Evolutionary conservation across 2,888 invertebrate genomes (phyloP).

Genomic region (Clitarchus hookeri): DNA sequence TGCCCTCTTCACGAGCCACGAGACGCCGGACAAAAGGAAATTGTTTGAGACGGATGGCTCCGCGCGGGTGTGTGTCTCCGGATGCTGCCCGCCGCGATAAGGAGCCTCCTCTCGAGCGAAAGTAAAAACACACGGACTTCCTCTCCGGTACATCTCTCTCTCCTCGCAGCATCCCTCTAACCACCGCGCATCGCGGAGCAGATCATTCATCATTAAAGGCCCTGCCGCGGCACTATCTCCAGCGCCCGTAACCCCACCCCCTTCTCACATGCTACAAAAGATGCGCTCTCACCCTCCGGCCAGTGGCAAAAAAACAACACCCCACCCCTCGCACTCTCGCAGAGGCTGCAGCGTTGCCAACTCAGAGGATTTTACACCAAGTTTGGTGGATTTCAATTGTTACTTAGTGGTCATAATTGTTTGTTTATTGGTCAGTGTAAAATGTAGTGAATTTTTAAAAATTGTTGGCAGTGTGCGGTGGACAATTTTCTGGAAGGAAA

Average conservation of each 20-base stretch:
- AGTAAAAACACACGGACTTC: constrained; percentile 1
- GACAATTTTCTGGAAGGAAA: no score
- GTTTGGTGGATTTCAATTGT: no score
- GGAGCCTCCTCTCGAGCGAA: neutral
- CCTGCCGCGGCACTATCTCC: neutral
- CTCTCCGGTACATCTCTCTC: neutral
- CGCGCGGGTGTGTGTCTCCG: neutral
- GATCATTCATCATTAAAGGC: constrained; percentile 6
- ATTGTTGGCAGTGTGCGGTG: no score
- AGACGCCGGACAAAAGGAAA: neutral
- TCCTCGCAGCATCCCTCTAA: neutral
- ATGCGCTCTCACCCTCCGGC: neutral
- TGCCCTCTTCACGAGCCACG: neutral
- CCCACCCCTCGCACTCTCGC: neutral
- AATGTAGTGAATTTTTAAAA: no score
- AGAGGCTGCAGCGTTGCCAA: no score
- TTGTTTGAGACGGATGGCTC: constrained; percentile 2
- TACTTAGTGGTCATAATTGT: no score
- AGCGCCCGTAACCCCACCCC: neutral
- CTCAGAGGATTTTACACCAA: no score
- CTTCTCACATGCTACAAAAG: neutral
- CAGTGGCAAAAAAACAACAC: neutral
- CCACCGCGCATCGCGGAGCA: neutral
- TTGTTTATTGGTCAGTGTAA: no score
- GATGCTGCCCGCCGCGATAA: constrained; percentile 2